Evolutionary conservation across 2,888 invertebrate species (phyloP).

Genomic region (Sinodicranocentrus sp.): DNA sequence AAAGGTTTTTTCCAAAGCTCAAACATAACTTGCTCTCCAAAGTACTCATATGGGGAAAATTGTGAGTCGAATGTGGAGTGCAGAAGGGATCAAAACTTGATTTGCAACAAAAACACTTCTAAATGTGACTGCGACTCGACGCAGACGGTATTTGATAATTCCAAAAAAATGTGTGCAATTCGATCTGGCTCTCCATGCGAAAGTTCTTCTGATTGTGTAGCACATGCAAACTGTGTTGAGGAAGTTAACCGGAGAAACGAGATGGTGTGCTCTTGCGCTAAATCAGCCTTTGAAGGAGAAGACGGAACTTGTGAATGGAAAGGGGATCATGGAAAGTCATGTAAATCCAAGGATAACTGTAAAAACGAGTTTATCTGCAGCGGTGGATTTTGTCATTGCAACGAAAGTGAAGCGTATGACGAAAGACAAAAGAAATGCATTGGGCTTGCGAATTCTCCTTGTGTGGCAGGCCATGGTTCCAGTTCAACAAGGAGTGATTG

Average conservation of each 20-base stretch:
- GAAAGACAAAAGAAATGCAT: background rate
- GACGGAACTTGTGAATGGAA: background rate
- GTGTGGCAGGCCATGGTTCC: background rate
- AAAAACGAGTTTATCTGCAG: background rate
- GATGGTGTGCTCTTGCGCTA: no score
- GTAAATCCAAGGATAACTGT: background rate
- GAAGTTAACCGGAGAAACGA: no score
- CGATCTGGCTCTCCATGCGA: background rate
- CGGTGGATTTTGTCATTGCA: background rate
- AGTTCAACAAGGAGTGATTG: no score
- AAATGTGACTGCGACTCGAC: conserved; percentile 34
- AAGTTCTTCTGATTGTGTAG: conserved; percentile 21
- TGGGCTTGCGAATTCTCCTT: background rate
- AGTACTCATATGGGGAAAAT: background rate
- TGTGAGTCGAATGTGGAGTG: conserved; percentile 43
- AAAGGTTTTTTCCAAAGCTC: conserved; percentile 12
- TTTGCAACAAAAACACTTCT: conserved; percentile 20
- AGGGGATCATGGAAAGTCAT: background rate
- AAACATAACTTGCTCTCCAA: conserved; percentile 13
- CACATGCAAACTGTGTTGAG: conserved; percentile 7
- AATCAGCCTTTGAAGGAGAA: background rate
- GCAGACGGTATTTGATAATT: conserved; percentile 38
- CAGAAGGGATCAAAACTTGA: background rate
- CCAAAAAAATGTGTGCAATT: conserved; percentile 2
- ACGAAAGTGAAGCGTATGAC: background rate